Base-by-base conservation (phyloP, 2,113 vertebrate genomes). In the Perognathus longimembris region DNA sequence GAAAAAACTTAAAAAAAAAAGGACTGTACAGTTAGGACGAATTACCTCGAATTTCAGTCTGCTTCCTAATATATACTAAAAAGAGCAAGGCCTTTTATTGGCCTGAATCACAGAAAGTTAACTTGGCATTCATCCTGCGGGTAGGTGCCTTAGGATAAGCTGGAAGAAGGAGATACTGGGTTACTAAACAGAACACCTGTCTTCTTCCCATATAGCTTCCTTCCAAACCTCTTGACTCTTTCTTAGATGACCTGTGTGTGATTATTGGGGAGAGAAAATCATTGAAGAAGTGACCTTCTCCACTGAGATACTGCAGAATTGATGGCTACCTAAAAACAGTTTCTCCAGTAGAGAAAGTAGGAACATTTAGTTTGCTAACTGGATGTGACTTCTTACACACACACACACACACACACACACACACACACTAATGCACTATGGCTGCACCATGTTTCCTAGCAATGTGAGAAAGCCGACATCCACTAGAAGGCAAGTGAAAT, bases 381-480 rank as follows among this genome's bases (percentile, higher is more conserved):
- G 67, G 88, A 26, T 79, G 64, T 87, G 54, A 73, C 54, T 71
- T 91, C 61, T 85, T 40, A 22, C 54, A 18, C 63, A 70, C 85
- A 91, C 90, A 63, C 70, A 26, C 67, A 69, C n/a, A n/a, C n/a
- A 30, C 30, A 38, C 32, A 63, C n/a, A n/a, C n/a, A 8, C 45
- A 8, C 50, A 12, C 50, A 54, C 50, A 54, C 17, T 54, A 45
- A 45, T 45, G 45, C 50, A 54, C 14, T 34, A 87, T 92, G 96
- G 20, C 90, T 96, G 97, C 97, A 95, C 89, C 96, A 97, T 97
- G 96, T 97, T 97, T 97, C 97, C 97, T 94, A 88, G 3, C 92
- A 80, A 24, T 26, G 67, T 12, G 75, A 82, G 63, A 2, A 32
- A n/a, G 87, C 57, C 77, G 59, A 17, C 36, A 5, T 63, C n/a